Evolutionary conservation across 2,797 vertebrate genomes (phyloP).

Genomic region (Sebastes iracundus): DNA sequence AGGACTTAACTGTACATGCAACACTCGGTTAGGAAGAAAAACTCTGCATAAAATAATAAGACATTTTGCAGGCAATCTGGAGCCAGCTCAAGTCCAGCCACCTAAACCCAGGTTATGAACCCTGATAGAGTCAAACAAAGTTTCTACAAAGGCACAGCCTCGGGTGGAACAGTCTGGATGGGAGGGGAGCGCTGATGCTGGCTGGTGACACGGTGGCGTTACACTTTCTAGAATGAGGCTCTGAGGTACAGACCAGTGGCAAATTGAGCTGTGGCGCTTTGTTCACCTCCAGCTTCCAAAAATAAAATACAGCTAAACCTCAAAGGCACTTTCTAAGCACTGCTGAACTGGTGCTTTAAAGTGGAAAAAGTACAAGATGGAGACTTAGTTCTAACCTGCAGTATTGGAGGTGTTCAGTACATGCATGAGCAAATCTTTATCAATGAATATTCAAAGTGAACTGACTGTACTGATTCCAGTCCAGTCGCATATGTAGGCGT

Average conservation of each 20-base stretch:
- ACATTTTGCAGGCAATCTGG: not conserved
- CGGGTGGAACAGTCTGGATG: not conserved
- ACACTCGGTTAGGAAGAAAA: not conserved
- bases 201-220: conserved; percentile 17
- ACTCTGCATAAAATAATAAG: not conserved
- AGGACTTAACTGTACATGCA: not conserved
- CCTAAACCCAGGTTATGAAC: not conserved
- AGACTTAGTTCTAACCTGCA: not conserved
- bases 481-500: too few relatives aligned
- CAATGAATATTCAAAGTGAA: not conserved
- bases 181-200: not conserved
- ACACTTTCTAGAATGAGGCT: conserved; percentile 24
- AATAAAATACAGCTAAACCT: conserved; percentile 23
- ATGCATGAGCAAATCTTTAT: not conserved
- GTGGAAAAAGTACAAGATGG: not conserved
- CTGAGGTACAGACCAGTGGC: conserved; percentile 15
- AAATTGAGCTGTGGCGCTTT: conserved; percentile 38
- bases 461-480: not conserved
- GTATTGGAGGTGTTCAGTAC: not conserved
- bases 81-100: not conserved
- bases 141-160: not conserved
- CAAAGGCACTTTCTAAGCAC: conserved; percentile 3
- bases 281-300: conserved; percentile 31
- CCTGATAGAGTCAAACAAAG: not conserved
- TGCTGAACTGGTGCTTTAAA: not conserved